Base-by-base conservation (phyloP, 2,797 vertebrate species). In the Anabacerthia variegaticeps region DNA sequence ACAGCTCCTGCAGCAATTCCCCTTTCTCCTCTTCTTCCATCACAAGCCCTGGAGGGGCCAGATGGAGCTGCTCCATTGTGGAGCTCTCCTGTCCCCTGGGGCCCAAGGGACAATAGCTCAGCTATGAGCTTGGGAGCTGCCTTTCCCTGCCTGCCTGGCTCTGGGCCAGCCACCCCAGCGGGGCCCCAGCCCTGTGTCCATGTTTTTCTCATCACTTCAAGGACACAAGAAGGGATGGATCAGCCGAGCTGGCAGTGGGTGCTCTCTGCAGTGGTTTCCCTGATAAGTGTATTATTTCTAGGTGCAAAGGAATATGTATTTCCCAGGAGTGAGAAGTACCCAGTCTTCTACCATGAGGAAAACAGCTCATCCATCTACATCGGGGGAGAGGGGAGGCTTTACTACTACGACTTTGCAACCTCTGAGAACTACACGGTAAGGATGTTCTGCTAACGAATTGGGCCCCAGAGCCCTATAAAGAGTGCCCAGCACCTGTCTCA, bases 301-400 rank as follows among this genome's bases (percentile, higher is more conserved):
- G 98, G 97, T 78, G 95, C 79, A 22, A 97, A 96, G 48, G 91
- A 88, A 10, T 96, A 95, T 20, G 71, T 19, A 3, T 97, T 98
- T 13, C 95, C 92, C 7, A 85, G 91, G 44, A 44, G 49, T 0
- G 98, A 98, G 93, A 97, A 76, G 3, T 97, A 98, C 83, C 95
- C 97, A 0, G 97, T 98, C 66, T 97, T 98, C 55, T 98, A 98
- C 51, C 98, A 98, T 2, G 72, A 96, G 71, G 92, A 96, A 3
- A 96, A 96, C 78, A 94, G 88, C 69, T 83, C 97, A 14, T 94
- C 93, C 4, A 79, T 98, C 37, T 97, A 94, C 20, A 9, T 98
- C 1, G 98, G 98, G 5, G 98, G 97, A 32, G 96, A 97, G 26
- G 91, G 95, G 22, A 97, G 67, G 74, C 96, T 98, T 85, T 98